Evolutionary conservation across 1,140 invertebrate genomes (phyloP), one percentile per base, ranked within the genome.

Genomic region (Hermatobates lingyangjiaoensis): DNA sequence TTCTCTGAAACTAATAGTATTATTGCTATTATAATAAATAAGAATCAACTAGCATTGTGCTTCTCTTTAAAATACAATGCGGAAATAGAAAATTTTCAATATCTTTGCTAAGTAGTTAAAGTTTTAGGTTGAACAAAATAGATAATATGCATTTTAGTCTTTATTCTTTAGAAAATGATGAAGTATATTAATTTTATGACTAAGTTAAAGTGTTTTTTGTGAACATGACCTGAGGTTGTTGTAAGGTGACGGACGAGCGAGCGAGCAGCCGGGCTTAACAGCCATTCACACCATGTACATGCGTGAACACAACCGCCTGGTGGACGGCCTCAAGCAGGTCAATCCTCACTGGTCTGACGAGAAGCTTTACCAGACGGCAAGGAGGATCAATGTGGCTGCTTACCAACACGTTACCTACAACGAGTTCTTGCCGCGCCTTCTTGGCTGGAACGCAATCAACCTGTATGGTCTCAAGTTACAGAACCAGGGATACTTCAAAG

Each of bases 321-420:
- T 89, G 0, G 71, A 76, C 45, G 75, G 80, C 56, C 66, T 97
- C 28, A 68, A 74, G 2, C 68, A 74, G 24, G 59, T 94, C 7
- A 94, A 95, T 68, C 75, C 77, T 0, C 81, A 85, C 58, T 91
- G 87, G 87, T 79, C 77, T 55, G 87, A 91, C 60, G 86, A 91
- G 61, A 81, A 77, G 60, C 66, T 87, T 3, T 92, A 81, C 63
- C 89, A 96, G 67, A 89, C 94, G 63, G 77, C 85, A 0, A 67
- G 83, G 57, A 74, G 79, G 62, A 88, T 97, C 54, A 70, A 91
- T 2, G 78, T 75, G 1, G 87, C 85, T 5, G 69, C 87, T 59
- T 66, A 89, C 4, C 88, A 93, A 64, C 86, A 92, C 52, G 81
- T 93, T 39, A 85, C 84, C 0, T 95, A 88, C 64, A 76, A 79